Evolutionary conservation across 2,797 vertebrate genomes (phyloP), one percentile per base, ranked within the genome.

Genomic region (Poeciliopsis turneri): DNA sequence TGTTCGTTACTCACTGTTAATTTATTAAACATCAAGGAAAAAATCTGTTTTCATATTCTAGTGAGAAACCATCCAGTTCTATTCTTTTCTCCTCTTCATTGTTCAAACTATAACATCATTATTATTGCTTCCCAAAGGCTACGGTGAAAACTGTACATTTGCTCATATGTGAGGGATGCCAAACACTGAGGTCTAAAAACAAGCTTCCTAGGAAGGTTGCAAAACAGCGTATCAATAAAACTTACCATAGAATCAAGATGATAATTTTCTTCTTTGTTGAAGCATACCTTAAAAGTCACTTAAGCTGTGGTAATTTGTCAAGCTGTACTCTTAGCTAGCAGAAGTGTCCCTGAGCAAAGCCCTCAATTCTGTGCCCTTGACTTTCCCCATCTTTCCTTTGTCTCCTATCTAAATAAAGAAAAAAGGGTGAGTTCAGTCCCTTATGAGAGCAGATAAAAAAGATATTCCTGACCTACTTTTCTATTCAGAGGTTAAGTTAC

Each of bases 401-500:
- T 30, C 39, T 20, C n/a, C n/a, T 47, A 28, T 80, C 80, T 87
- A 88, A 89, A 88, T 78, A 77, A 87, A 83, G 76, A 84, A 80
- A 68, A 46, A 80, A 76, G 81, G 78, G 75, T 81, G 46, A 82
- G 15, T 41, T 20, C 47, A 59, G 33, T 72, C 47, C 81, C 87
- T 78, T 41, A 0, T 18, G 71, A 45, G 82, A 76, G 55, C 77
- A 23, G 49, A 72, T 74, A 75, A 59, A 59, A 45, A 72, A 75
- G 74, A 75, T 47, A 12, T n/a, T 16, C 13, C 45, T 23, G 16
- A 10, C 78, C 88, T 76, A 82, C 70, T 83, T 89, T 18, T 33
- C 13, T 51, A 84, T 61, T 78, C 57, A 43, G 59, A 84, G 73
- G 76, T 86, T 74, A 79, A 49, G 53, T 79, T 46, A 80, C 53